phyloP scores from a whole-genome alignment of 2,113 vertebrate genomes.

The Pedetes capensis region DNA sequence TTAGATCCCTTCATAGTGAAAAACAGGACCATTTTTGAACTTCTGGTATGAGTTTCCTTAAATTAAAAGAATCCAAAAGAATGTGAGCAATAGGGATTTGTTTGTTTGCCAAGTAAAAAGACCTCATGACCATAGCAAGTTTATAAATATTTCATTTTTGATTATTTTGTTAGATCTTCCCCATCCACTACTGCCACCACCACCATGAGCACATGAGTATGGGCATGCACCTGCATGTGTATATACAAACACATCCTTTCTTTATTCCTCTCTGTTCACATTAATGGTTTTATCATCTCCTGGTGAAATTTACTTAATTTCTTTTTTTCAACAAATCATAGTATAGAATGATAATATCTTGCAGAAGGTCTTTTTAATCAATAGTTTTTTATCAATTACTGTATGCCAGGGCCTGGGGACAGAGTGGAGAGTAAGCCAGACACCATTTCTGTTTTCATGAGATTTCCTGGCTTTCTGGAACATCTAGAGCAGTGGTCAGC shows the following conservation, averaged over 20 bases:
- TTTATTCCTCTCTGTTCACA: neutral
- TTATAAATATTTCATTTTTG: neutral
- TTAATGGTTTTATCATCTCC: neutral
- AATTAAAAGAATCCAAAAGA: neutral
- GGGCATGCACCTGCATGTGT: neutral
- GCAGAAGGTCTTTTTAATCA: neutral
- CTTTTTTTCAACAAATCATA: neutral
- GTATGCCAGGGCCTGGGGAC: neutral
- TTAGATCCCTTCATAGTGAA: neutral
- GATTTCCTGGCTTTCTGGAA: neutral
- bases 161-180: neutral
- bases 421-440: neutral
- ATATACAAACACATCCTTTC: neutral
- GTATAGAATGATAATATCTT: neutral
- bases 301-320: conserved; percentile 41
- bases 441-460: neutral
- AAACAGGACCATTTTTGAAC: neutral
- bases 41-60: neutral
- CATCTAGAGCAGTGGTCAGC: neutral
- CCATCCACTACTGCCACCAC: neutral
- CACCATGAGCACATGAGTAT: neutral
- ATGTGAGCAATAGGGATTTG: neutral
- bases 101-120: neutral
- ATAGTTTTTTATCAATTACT: neutral
- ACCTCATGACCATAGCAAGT: neutral